Evolutionary conservation across 2,888 invertebrate genomes (phyloP).

Genomic region (Tetranychus truncatus): DNA sequence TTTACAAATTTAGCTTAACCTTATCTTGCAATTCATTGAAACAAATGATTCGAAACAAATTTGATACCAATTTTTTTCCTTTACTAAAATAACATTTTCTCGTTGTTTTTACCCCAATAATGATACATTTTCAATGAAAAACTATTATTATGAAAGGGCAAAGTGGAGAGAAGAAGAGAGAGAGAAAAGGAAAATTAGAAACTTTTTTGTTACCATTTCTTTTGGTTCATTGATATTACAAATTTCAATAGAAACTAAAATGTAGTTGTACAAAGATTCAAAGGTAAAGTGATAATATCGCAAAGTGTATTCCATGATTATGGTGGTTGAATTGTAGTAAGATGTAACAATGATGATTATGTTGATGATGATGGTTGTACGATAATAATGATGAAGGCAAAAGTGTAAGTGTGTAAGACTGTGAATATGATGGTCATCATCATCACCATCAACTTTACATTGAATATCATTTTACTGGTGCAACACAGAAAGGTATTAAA

Average conservation of each 20-base stretch:
- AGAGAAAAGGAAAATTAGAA: too few species aligned
- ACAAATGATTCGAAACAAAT: too few species aligned
- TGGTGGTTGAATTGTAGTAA: background rate
- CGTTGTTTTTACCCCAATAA: too few species aligned
- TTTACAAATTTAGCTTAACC: background rate
- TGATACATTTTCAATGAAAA: too few species aligned
- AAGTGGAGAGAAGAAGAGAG: too few species aligned
- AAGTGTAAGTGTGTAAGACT: background rate
- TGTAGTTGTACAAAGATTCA: background rate
- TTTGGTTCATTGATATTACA: too few species aligned
- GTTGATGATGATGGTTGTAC: background rate
- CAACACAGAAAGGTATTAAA: background rate
- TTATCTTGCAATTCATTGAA: too few species aligned
- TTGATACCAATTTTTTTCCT: too few species aligned
- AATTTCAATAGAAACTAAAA: too few species aligned
- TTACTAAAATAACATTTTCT: too few species aligned
- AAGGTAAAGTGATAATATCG: background rate
- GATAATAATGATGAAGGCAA: background rate
- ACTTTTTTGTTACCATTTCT: too few species aligned
- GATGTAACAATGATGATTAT: background rate
- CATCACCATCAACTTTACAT: background rate
- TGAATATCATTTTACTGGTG: background rate
- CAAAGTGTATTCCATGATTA: background rate
- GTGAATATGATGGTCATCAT: background rate
- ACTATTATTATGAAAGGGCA: too few species aligned